Conservation (phyloP, 2,113 vertebrate species). For the Odobenus rosmarus region DNA sequence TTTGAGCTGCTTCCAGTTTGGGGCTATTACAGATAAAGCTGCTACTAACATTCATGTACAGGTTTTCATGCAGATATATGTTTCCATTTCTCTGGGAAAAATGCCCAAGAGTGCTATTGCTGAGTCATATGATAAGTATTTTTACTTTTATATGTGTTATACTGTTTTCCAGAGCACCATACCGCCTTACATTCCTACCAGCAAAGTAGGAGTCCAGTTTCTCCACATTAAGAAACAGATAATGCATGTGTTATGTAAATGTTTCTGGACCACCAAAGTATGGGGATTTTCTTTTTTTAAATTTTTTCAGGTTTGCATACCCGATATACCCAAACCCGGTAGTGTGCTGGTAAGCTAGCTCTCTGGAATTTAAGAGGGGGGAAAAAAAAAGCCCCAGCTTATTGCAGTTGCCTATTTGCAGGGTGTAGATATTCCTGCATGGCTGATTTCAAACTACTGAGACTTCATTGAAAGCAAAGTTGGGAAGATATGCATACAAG, state of each 20-base stretch:
- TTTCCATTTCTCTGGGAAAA: constrained; percentile 26
- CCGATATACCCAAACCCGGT: not conserved
- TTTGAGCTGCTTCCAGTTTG: not conserved
- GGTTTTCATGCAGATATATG: not conserved
- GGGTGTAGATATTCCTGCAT: not conserved
- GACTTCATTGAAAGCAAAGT: not conserved
- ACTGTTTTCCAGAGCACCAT: not conserved
- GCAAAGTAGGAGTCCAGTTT: not conserved
- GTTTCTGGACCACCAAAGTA: not conserved
- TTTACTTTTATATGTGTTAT: not conserved
- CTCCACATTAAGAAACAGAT: not conserved
- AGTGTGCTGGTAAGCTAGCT: not conserved
- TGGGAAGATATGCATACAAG: not conserved
- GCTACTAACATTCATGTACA: not conserved
- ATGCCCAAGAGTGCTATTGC: not conserved
- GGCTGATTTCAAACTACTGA: not conserved
- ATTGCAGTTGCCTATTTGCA: not conserved
- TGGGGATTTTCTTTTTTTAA: not conserved
- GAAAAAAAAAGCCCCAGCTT: not conserved
- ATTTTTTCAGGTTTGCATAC: not conserved
- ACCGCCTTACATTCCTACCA: not conserved
- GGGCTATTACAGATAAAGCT: not conserved
- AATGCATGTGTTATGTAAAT: not conserved
- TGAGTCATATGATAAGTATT: not conserved
- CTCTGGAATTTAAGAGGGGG: not conserved